Conservation (phyloP, 2,113 vertebrate genomes). For the Cynocephalus volans region DNA sequence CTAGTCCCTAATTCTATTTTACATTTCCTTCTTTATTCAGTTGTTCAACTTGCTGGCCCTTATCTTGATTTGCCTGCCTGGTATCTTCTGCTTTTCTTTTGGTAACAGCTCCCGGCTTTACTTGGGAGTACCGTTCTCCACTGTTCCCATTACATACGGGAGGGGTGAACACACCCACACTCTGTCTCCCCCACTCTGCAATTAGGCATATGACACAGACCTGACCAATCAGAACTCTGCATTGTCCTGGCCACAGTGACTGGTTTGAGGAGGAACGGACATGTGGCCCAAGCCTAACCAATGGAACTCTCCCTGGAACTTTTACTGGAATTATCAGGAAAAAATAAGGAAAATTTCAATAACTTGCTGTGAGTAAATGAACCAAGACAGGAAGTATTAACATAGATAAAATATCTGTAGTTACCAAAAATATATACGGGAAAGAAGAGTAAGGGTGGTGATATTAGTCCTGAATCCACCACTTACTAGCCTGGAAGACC, state of each 20-base stretch:
- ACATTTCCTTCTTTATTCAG: neutral
- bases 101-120: neutral
- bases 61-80: neutral
- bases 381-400: neutral
- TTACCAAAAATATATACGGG: neutral
- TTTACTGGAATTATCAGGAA: neutral
- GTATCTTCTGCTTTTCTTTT: neutral
- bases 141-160: neutral
- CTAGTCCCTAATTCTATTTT: neutral
- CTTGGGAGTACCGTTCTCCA: neutral
- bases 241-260: neutral
- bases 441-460: neutral
- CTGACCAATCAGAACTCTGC: neutral
- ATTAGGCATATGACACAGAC: neutral
- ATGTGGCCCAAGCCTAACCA: neutral
- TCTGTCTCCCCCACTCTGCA: neutral
- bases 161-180: neutral
- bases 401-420: neutral
- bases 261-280: neutral
- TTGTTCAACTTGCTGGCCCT: neutral
- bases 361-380: neutral
- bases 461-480: neutral
- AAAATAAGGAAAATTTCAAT: neutral
- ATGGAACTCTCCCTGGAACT: neutral
- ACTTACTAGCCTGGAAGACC: neutral